Conservation (phyloP, 1,140 invertebrate species). For the Chironomus tepperi region DNA sequence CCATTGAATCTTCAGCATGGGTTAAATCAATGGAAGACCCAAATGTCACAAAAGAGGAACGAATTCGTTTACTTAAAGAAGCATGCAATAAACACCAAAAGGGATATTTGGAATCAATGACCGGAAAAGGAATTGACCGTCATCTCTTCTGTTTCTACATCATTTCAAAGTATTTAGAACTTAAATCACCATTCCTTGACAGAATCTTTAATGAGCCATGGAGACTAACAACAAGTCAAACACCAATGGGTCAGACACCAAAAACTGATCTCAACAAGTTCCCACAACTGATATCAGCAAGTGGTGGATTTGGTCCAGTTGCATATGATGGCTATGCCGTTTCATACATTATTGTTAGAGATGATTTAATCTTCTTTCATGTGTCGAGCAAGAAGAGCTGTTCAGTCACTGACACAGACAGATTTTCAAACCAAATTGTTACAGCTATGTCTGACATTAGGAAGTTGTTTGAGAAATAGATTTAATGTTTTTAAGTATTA, state of each 20-base stretch:
- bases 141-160: conserved; percentile 3
- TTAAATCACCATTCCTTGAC: not conserved
- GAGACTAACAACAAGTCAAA: not conserved
- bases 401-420: conserved; percentile 49
- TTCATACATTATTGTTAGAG: not conserved
- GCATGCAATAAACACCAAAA: conserved; percentile 4
- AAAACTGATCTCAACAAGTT: not conserved
- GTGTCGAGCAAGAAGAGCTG: conserved; percentile 3
- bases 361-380: conserved; percentile 3
- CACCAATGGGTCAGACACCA: not conserved
- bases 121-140: not conserved
- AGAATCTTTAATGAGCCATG: not conserved
- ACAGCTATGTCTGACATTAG: conserved; percentile 70
- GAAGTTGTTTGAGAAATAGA: conserved; percentile 51
- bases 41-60: not conserved
- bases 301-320: conserved; percentile 15
- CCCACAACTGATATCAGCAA: not conserved
- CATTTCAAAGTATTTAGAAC: conserved; percentile 1
- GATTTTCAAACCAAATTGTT: conserved; percentile 67
- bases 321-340: not conserved
- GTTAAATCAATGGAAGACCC: conserved; percentile 2
- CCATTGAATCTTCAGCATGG: conserved; percentile 5
- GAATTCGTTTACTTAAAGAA: not conserved
- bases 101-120: conserved; percentile 10
- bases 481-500: too few relatives aligned